Conservation (phyloP, 2,113 vertebrate species). For the Hemiprocne comata region DNA sequence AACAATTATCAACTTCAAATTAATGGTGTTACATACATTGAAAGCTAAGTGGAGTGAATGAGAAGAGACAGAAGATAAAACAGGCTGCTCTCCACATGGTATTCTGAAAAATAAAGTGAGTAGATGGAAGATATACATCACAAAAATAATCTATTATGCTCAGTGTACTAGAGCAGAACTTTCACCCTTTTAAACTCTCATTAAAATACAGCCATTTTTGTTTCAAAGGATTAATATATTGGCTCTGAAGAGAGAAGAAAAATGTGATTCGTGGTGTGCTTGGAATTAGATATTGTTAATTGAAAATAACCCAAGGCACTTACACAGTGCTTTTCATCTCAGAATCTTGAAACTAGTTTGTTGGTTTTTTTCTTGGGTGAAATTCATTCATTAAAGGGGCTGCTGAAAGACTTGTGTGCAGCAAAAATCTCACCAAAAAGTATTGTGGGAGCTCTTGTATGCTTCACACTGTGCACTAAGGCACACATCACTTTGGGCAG, state of each 20-base stretch:
- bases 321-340: conserved; percentile 18
- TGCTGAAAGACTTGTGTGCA: neutral
- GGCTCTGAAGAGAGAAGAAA: conserved; percentile 55
- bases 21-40: neutral
- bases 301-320: conserved; percentile 41
- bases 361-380: neutral
- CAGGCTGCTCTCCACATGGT: conserved; percentile 8
- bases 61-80: conserved; percentile 20
- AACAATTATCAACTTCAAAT: conserved; percentile 23
- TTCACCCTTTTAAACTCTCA: conserved; percentile 62
- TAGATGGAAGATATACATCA: conserved; percentile 38
- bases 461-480: neutral
- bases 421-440: neutral
- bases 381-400: neutral
- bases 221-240: conserved; percentile 70
- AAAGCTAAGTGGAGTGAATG: conserved; percentile 35
- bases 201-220: conserved; percentile 68
- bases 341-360: neutral
- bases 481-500: neutral
- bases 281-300: conserved; percentile 44
- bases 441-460: neutral
- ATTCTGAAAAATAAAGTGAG: conserved; percentile 61
- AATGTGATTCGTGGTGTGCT: conserved; percentile 37
- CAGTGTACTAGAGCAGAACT: conserved; percentile 40
- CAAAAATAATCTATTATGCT: conserved; percentile 51